phyloP scores from a whole-genome alignment of 2,113 vertebrate genomes.

The Amazona vittata region DNA sequence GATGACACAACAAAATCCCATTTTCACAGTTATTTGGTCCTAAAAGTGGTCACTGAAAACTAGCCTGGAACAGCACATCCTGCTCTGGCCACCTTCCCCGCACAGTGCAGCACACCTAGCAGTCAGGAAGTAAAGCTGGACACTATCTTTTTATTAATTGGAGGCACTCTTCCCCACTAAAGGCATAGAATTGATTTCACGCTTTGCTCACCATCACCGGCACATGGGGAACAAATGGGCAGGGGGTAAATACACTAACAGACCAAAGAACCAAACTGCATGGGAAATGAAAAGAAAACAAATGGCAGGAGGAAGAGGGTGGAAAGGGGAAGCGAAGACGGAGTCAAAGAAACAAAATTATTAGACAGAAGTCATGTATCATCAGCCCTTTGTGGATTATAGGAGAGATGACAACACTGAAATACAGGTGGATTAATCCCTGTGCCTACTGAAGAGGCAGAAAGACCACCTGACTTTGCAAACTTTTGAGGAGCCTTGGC shows the following conservation, averaged over 20 bases:
- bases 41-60: constrained; percentile 11
- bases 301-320: not conserved
- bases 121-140: not conserved
- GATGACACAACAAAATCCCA: not conserved
- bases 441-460: not conserved
- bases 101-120: not conserved
- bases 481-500: not conserved
- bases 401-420: not conserved
- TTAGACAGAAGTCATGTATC: not conserved
- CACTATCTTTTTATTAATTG: too few species aligned
- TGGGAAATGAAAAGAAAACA: not conserved
- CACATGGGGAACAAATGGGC: accelerated
- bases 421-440: not conserved
- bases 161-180: not conserved
- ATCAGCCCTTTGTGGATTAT: not conserved
- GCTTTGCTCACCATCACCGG: not conserved
- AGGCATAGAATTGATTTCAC: not conserved
- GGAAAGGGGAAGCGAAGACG: not conserved
- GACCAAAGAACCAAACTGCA: not conserved
- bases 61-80: not conserved
- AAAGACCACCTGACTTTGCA: not conserved
- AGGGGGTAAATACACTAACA: not conserved
- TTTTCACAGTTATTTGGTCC: not conserved
- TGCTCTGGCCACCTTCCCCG: constrained; percentile 28
- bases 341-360: not conserved